Base-by-base conservation (phyloP, 2,113 vertebrate species). In the Kryptolebias marmoratus region DNA sequence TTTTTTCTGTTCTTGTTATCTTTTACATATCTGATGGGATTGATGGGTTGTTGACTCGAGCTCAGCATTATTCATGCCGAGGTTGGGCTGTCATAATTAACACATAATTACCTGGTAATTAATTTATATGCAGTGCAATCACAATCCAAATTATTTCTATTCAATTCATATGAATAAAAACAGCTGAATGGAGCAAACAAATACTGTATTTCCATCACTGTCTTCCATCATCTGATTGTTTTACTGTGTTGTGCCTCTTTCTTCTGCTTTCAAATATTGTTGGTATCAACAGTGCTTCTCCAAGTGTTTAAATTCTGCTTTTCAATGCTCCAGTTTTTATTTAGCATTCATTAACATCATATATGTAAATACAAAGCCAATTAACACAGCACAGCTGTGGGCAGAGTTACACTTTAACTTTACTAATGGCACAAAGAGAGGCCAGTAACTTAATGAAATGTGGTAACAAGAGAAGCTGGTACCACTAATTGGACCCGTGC, bases 1-100 rank as follows among this genome's bases (percentile, higher is more conserved):
- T 74, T 57, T 31, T 11, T 36, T 63, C 11, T 31, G 18, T 60
- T 74, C 28, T 27, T 50, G 1, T 64, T 39, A 13, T 56, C 27
- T n/a, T 12, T 3, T n/a, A 0, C 42, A 56, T 69, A 57, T 63
- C 47, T 75, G 18, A 42, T 27, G 6, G 30, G 5, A 47, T n/a
- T 0, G 11, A 54, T 27, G 30, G 28, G 52, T 39, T 11, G 49
- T 39, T 68, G 68, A 31, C 44, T 69, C 31, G 22, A 47, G 10
- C 31, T 56, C 42, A 64, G 36, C 31, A 31, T 49, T 57, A 57
- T 63, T 76, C 13, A 28, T 31, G 52, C 1, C 39, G 39, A n/a
- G 52, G 39, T 5, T 28, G 1, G 13, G 39, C 22, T 56, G 39
- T 30, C 28, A 30, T 39, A 22, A 53, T 30, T 55, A 9, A n/a